Percentiles rank a stretch among this genome's conserved stretches.
Conservation (phyloP, 2,888 invertebrate genomes). For the Cerastis leucographa region DNA sequence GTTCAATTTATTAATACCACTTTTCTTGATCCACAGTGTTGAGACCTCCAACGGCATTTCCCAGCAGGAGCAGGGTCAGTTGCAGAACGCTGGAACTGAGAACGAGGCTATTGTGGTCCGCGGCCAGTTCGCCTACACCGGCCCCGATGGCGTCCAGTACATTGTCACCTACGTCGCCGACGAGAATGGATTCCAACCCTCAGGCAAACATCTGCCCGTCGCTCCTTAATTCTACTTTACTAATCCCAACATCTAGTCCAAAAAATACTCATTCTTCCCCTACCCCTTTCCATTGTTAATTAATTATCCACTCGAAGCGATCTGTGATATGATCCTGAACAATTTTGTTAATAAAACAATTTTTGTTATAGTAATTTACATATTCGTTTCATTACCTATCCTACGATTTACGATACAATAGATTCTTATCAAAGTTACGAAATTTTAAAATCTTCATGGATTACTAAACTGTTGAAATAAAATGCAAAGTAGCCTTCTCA, state of each 20-base stretch:
- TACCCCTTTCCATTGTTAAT: slow-evolving; percentile 70
- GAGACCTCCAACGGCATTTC: slow-evolving; percentile 82
- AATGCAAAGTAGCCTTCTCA: slow-evolving; percentile 27
- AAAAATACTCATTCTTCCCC: slow-evolving; percentile 78
- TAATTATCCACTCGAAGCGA: slow-evolving; percentile 79
- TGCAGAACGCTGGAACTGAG: slow-evolving; percentile 78
- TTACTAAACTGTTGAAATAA: slow-evolving; percentile 39
- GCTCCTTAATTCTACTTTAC: slow-evolving; percentile 65
- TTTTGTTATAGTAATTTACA: slow-evolving; percentile 76
- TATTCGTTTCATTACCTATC: slow-evolving; percentile 57
- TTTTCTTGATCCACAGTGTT: slow-evolving; percentile 64
- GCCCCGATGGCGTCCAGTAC: slow-evolving; percentile 86
- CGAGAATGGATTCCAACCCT: slow-evolving; percentile 89
- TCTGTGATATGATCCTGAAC: slow-evolving; percentile 86
- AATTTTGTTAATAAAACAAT: slow-evolving; percentile 81
- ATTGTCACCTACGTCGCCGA: slow-evolving; percentile 87
- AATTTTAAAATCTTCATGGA: slow-evolving; percentile 12
- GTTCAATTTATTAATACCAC: neutral
- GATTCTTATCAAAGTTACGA: neutral
- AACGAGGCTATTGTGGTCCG: slow-evolving; percentile 76
- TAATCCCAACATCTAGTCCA: slow-evolving; percentile 78
- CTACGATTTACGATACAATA: neutral
- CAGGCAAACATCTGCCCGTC: slow-evolving; percentile 79
- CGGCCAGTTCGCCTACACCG: slow-evolving; percentile 82
- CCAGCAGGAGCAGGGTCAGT: slow-evolving; percentile 65